Evolutionary conservation across 2,888 invertebrate genomes (phyloP).

Genomic region (Chirona hameri): DNA sequence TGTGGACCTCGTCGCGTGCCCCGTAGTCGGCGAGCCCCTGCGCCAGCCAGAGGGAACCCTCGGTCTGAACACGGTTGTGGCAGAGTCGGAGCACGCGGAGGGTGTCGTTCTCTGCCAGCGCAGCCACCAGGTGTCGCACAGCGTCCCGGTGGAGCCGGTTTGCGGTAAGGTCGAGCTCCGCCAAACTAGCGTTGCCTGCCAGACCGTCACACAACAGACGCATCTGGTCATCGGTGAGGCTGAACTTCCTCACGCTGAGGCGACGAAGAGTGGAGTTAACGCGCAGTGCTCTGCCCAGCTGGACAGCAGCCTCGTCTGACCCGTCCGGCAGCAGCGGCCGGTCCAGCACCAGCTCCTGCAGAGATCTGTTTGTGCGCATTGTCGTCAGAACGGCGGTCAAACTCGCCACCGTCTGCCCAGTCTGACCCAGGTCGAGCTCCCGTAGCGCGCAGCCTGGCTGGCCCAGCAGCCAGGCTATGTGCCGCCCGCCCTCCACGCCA

Average conservation of each 20-base stretch:
- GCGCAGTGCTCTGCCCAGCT: background rate
- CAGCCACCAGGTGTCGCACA: conserved; percentile 1
- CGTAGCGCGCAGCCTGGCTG: background rate
- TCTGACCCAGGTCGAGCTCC: conserved; percentile 22
- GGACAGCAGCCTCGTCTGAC: conserved; percentile 9
- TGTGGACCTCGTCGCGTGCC: background rate
- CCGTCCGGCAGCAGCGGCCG: conserved; percentile 26
- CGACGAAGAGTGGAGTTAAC: background rate
- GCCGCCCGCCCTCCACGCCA: background rate
- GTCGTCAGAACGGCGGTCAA: background rate
- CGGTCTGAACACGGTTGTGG: conserved; percentile 10
- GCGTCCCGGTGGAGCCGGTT: conserved; percentile 12
- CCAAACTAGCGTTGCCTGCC: background rate
- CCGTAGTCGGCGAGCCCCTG: conserved; percentile 2
- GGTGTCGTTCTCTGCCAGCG: background rate
- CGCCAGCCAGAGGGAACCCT: background rate
- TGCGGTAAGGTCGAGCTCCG: background rate
- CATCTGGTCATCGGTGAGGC: conserved; percentile 24
- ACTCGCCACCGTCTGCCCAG: background rate
- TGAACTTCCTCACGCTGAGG: conserved; percentile 3
- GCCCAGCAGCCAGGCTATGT: background rate
- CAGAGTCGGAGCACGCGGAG: background rate
- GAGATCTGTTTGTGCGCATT: background rate
- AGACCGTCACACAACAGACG: background rate
- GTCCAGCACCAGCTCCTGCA: conserved; percentile 25